phyloP scores from a whole-genome alignment of 1,140 invertebrate species.

The Parapsyche elsis region DNA sequence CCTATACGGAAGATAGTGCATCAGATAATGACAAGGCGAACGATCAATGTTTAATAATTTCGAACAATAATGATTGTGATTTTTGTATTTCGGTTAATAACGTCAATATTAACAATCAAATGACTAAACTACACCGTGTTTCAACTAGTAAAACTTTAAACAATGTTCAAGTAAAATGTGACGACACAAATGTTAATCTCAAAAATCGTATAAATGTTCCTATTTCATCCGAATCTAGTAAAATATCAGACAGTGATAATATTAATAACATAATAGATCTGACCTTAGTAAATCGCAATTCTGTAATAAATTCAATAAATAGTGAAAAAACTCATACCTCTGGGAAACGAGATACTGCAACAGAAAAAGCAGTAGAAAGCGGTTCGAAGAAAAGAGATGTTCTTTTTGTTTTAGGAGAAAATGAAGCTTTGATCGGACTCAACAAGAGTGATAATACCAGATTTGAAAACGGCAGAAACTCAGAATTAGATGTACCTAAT shows the following conservation, averaged over 20 bases:
- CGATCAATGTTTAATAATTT: no score
- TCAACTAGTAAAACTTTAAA: no score
- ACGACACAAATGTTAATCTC: not conserved
- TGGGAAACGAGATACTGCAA: not conserved
- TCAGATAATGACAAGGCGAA: not conserved
- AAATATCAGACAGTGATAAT: not conserved
- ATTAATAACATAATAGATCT: not conserved
- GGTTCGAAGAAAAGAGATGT: conserved; percentile 63
- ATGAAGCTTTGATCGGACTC: conserved; percentile 72
- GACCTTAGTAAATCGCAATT: not conserved
- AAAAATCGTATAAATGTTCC: no score
- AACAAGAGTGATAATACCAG: conserved; percentile 57
- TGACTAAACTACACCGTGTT: no score
- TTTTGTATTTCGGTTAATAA: no score
- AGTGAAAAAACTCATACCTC: not conserved
- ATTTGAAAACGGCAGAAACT: not conserved
- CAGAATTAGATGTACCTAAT: not conserved
- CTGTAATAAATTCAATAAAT: not conserved
- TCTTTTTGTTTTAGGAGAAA: conserved; percentile 81
- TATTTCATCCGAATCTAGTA: no score
- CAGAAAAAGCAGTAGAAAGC: not conserved
- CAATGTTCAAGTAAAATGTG: not conserved
- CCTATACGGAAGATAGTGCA: not conserved
- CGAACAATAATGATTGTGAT: not conserved
- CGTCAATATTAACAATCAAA: no score